These are phyloP conservation scores for Morinoia aosen DNA, from an alignment of 2,888 invertebrate genomes.

Conservation along the genomic window DNA sequence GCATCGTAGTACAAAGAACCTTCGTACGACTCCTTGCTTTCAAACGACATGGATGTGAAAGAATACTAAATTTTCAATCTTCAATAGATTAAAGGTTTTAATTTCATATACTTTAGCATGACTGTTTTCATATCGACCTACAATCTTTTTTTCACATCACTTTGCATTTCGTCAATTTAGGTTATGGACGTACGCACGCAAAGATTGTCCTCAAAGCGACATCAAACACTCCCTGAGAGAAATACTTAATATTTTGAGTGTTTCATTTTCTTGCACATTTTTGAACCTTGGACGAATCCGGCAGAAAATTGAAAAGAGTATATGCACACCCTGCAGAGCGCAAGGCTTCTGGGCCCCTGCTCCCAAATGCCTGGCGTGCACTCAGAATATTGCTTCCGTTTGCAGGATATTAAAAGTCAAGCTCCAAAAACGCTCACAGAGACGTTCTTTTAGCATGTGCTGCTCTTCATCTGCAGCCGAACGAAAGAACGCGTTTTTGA, in stretches of 20 bases:
- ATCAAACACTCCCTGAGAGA: not conserved
- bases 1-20: no score
- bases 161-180: not conserved
- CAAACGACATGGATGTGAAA: not conserved
- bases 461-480: conserved; percentile 19
- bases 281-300: not conserved
- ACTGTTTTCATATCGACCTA: not conserved
- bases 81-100: not conserved
- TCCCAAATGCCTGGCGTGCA: conserved; percentile 8
- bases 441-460: not conserved
- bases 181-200: not conserved
- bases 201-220: not conserved
- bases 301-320: not conserved
- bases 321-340: not conserved
- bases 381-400: conserved; percentile 53
- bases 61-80: not conserved
- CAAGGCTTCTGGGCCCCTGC: not conserved
- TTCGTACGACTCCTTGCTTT: not conserved
- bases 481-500: not conserved
- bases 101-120: not conserved
- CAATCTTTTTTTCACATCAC: not conserved
- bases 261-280: not conserved
- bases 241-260: not conserved
- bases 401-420: conserved; percentile 50
- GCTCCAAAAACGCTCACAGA: conserved; percentile 27